A percentile compares a stretch with the other conserved stretches of the same genome.
Conservation (phyloP, 2,113 vertebrate species). For the Zeus faber region DNA sequence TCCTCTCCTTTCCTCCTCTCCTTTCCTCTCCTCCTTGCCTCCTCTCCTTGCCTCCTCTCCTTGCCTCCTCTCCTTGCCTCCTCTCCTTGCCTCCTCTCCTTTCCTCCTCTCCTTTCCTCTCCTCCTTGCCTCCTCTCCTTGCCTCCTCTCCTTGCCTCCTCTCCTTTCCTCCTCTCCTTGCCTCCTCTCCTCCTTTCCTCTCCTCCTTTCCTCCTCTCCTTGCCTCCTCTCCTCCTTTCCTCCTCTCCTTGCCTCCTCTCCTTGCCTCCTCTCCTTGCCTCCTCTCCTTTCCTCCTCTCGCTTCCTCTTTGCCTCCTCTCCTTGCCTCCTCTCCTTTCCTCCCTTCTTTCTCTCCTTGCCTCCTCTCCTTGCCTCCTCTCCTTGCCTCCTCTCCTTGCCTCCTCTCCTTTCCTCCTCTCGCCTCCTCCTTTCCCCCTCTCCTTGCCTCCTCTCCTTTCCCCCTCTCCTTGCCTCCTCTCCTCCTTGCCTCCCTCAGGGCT, state of each 20-base stretch:
- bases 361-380: not conserved
- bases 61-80: not conserved
- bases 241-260: not conserved
- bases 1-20: too few species aligned
- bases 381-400: not conserved
- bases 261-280: not conserved
- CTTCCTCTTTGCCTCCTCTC: too few species aligned
- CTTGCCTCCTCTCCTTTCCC: not conserved
- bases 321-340: not conserved
- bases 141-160: not conserved
- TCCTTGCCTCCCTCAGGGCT: conserved; percentile 73
- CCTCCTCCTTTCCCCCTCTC: too few species aligned
- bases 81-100: not conserved
- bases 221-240: too few species aligned
- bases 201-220: not conserved
- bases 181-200: not conserved
- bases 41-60: too few species aligned
- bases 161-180: too few species aligned
- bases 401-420: too few species aligned
- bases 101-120: too few species aligned
- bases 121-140: not conserved
- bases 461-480: not conserved
- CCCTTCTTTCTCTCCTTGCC: too few species aligned
- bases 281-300: too few species aligned
- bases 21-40: too few species aligned